phyloP scores from a whole-genome alignment of 2,888 invertebrate species.

The Willowsia nigromaculata region DNA sequence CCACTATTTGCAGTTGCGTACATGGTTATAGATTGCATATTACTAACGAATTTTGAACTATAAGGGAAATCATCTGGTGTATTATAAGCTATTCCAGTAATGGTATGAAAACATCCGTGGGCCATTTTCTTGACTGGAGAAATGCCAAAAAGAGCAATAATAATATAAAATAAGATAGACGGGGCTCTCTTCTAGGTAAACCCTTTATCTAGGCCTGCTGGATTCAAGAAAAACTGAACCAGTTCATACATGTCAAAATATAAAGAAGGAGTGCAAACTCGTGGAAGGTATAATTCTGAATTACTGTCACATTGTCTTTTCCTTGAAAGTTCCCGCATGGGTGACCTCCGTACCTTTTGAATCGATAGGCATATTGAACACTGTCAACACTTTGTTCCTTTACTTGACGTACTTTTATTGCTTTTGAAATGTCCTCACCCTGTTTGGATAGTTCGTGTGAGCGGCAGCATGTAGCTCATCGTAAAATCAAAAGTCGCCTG shows the following conservation, averaged over 20 bases:
- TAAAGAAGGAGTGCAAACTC: neutral
- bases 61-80: neutral
- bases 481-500: too few species aligned
- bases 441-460: too few species aligned
- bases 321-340: neutral
- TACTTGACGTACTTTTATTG: neutral
- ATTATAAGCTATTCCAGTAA: neutral
- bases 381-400: neutral
- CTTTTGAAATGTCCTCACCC: neutral
- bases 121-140: constrained; percentile 37
- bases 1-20: neutral
- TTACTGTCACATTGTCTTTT: neutral
- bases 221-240: neutral
- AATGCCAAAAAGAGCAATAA: constrained; percentile 34
- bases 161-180: neutral
- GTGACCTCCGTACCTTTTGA: neutral
- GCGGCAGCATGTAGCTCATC: too few species aligned
- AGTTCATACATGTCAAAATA: neutral
- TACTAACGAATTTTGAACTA: neutral
- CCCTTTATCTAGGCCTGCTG: neutral
- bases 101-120: constrained; percentile 3
- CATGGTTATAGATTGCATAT: neutral
- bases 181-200: neutral
- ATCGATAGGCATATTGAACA: neutral
- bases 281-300: neutral